Percentiles rank a stretch among this genome's conserved stretches.
phyloP scores from a whole-genome alignment of 92 coral and sea anemone genomes.

The Zoanthus sociatus region DNA sequence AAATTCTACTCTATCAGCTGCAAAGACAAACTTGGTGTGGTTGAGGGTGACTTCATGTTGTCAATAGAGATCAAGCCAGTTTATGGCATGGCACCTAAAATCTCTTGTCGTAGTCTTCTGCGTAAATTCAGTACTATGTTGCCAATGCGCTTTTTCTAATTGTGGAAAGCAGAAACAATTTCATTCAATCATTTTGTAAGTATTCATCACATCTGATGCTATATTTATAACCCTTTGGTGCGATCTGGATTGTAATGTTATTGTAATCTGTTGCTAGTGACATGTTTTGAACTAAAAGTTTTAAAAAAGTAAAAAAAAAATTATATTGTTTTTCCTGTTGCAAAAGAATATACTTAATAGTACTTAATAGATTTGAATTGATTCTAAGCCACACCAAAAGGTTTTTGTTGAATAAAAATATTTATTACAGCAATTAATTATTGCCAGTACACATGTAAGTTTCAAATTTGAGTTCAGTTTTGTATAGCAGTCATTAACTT shows the following conservation, averaged over 20 bases:
- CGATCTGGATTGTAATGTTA: neutral
- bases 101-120: neutral
- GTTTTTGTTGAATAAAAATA: no score
- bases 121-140: constrained; percentile 2
- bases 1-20: neutral
- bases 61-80: constrained; percentile 23
- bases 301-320: no score
- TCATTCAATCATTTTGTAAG: constrained; percentile 28
- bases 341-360: no score
- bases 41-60: neutral
- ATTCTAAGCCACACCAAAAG: no score
- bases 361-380: no score
- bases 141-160: constrained; percentile 19
- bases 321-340: no score
- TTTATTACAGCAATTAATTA: no score
- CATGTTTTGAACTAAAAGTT: no score
- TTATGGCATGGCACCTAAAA: neutral
- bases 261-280: no score
- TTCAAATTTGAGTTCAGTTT: no score
- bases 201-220: constrained; percentile 46
- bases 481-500: no score
- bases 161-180: neutral
- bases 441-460: no score
- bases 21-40: neutral
- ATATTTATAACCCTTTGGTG: constrained; percentile 42